Base-by-base conservation (phyloP, 35 echinoderm and acorn worm species). In the Ophiothrix spiculata region DNA sequence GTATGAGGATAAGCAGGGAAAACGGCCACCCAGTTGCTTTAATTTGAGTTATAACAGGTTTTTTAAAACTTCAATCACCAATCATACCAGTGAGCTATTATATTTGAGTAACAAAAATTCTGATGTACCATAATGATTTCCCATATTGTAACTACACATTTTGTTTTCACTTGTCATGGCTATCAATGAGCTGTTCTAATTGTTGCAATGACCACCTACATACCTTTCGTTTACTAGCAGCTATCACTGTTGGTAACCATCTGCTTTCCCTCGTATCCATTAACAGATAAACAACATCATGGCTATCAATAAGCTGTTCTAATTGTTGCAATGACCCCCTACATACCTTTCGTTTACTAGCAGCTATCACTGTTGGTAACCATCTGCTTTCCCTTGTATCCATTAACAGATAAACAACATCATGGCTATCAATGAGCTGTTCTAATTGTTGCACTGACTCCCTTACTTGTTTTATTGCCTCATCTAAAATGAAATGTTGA, bases 231-330 rank as follows among this genome's bases (percentile, higher is more conserved):
- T 97, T 97, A 80, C 95, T 97, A 32, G 88, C 81, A 37, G 79
- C 91, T 32, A 97, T 93, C 33, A 97, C 84, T 33, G 95, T 88
- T 29, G 95, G 95, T 78, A 97, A 46, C 95, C 95, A 97, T 85
- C 95, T 87, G 40, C 95, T 97, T 80, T 97, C 95, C 64, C 95
- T 93, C 35, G 95, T 97, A 74, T 97, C 95, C 95, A 97, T 97
- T 39, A 97, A 49, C 33, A 97, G 78, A 80, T 90, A 97, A 0
- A 97, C 40, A 33, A 93, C 91, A 89, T 97, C 95, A 78, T 97
- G 95, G 31, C 42, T 41, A 56, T 84, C 81, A 12, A 97, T 93
- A 32, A 97, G 73, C 81, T 90, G 76, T 75, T 97, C 95, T 42
- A 97, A 84, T 40, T 89, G 87, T n/a, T n/a, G n/a, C n/a, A n/a